These are phyloP conservation scores for Rana temporaria DNA, from an alignment of 2,113 vertebrate genomes.

Conservation along the genomic window DNA sequence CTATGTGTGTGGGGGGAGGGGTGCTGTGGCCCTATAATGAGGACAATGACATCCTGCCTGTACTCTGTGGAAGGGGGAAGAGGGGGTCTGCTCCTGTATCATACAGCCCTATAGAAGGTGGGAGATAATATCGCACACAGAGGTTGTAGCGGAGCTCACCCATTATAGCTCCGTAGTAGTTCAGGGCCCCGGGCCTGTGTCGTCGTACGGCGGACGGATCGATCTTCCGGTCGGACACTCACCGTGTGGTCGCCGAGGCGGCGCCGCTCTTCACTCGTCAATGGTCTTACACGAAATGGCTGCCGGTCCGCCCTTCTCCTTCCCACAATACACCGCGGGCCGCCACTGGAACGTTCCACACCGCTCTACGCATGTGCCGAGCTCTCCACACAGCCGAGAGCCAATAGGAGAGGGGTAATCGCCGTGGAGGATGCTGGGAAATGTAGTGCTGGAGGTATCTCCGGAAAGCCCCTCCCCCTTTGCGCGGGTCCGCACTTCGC, in stretches of 20 bases:
- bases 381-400: neutral
- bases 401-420: neutral
- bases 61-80: too few species aligned
- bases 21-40: too few species aligned
- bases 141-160: neutral
- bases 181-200: neutral
- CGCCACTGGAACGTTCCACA: conserved; percentile 60
- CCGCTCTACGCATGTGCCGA: conserved; percentile 14
- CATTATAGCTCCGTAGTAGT: too few species aligned
- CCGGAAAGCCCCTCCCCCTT: conserved; percentile 25
- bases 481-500: conserved; percentile 73
- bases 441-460: too few species aligned
- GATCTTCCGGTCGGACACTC: neutral
- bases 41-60: too few species aligned
- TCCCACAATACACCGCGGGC: conserved; percentile 68
- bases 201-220: neutral
- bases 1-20: too few species aligned
- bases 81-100: too few species aligned
- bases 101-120: neutral
- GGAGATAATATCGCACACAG: neutral
- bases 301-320: conserved; percentile 71
- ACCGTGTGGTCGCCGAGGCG: neutral
- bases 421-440: too few species aligned
- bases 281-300: conserved; percentile 75
- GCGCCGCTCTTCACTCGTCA: neutral